phyloP scores from a whole-genome alignment of 92 coral and sea anemone species.

The Hydrozoanthus gracilis region DNA sequence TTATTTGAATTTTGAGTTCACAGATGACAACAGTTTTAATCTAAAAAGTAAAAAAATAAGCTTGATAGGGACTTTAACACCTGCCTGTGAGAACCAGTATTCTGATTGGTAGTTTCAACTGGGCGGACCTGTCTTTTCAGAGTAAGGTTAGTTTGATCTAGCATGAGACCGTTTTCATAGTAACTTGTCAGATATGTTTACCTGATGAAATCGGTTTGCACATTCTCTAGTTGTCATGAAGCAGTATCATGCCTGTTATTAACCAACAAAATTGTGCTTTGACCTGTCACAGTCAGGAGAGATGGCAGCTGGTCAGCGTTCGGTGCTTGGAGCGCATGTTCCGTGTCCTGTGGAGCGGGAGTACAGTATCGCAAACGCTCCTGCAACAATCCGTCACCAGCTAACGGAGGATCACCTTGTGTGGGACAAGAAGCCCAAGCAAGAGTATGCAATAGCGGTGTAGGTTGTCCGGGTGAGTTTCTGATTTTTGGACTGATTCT shows the following conservation, averaged over 20 bases:
- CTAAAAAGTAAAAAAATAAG: no score
- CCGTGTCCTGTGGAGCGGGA: not conserved
- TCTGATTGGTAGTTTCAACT: no score
- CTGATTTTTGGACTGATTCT: not conserved
- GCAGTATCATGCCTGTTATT: not conserved
- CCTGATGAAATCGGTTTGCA: no score
- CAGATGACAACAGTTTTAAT: no score
- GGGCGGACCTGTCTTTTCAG: no score
- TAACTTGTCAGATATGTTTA: no score
- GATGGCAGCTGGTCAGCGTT: not conserved
- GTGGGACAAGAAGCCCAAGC: not conserved
- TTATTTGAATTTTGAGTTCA: no score
- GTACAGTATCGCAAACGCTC: not conserved
- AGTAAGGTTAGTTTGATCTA: no score
- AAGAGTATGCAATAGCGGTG: not conserved
- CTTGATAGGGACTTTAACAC: no score
- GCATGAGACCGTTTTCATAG: no score
- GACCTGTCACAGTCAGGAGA: not conserved
- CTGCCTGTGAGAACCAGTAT: no score
- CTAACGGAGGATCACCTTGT: not conserved
- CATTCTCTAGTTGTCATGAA: no score
- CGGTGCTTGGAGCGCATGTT: not conserved
- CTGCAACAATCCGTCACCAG: slow-evolving; percentile 5
- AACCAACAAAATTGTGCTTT: not conserved
- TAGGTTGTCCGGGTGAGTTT: not conserved